phyloP scores from a whole-genome alignment of 2,113 vertebrate genomes.

The Aphelocoma coerulescens region DNA sequence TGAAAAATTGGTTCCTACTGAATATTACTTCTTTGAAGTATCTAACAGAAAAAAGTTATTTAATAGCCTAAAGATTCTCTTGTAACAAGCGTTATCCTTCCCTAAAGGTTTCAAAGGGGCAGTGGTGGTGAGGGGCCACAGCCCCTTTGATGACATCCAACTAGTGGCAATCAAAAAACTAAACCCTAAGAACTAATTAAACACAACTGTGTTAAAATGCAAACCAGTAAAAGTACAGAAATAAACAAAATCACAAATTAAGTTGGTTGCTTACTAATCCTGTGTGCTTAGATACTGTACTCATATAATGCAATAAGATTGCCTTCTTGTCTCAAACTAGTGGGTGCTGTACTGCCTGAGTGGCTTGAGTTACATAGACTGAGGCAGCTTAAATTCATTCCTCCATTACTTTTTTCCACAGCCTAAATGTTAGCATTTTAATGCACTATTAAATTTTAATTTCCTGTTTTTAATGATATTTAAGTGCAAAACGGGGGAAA shows the following conservation, averaged over 20 bases:
- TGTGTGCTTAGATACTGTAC: background rate
- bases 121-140: background rate
- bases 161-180: conserved; percentile 6
- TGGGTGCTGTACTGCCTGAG: background rate
- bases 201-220: background rate
- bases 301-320: background rate
- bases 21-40: background rate
- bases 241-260: conserved; percentile 40
- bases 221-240: conserved; percentile 21
- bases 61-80: background rate
- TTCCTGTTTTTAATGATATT: conserved; percentile 43
- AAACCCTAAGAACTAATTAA: conserved; percentile 32
- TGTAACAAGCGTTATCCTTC: background rate
- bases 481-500: background rate
- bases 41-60: background rate
- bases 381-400: conserved; percentile 55
- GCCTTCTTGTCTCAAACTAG: background rate
- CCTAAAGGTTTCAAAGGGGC: background rate
- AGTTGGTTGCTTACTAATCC: background rate
- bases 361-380: conserved; percentile 14
- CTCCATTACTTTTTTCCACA: conserved; percentile 47
- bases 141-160: background rate
- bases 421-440: conserved; percentile 54
- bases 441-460: conserved; percentile 58
- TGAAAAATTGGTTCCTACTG: background rate